Base-by-base conservation (phyloP, 2,888 invertebrate species). In the Ctena decussata region DNA sequence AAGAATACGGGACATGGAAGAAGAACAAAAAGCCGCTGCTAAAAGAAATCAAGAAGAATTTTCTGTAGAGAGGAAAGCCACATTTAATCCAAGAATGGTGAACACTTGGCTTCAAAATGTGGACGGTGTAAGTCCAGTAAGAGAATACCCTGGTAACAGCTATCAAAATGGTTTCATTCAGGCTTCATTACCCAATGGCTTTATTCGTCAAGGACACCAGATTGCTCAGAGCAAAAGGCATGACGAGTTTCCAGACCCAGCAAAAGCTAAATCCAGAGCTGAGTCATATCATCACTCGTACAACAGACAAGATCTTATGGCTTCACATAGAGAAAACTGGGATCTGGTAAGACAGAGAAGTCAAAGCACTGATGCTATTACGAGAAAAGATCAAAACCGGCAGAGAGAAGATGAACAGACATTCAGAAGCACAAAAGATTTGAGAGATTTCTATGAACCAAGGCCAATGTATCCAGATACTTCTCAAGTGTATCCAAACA, bases 241-340 rank as follows among this genome's bases (percentile, higher is more conserved):
- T 30, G 65, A 65, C 24, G 60, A 60, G 6, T 32, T 35, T 18
- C 18, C 32, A 12, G 18, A 65, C 12, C 32, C 65, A 12, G 18
- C 30, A 35, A 32, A 32, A 65, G 65, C 30, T 2, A 65, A 65
- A 24, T 65, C 65, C 8, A 65, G 65, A 65, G 65, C 65, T 11
- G 65, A 65, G 21, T 65, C 35, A 1, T 65, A 65, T 35, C 53
- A 53, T 53, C 65, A 65, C 24, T 30, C 65, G 35, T 65, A 65
- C 65, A 65, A 65, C 21, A 5, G 35, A 2, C 3, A 65, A 15
- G 35, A 65, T 35, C 65, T 35, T 21, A 65, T 65, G 65, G 65
- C 65, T 21, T 65, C 65, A 18, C 65, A 65, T 21, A 65, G 65
- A 65, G 65, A 65, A 65, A 65, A 65, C 3, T 65, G 65, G 65